Conservation (phyloP, 1,140 invertebrate species). For the Colletes latitarsis region DNA sequence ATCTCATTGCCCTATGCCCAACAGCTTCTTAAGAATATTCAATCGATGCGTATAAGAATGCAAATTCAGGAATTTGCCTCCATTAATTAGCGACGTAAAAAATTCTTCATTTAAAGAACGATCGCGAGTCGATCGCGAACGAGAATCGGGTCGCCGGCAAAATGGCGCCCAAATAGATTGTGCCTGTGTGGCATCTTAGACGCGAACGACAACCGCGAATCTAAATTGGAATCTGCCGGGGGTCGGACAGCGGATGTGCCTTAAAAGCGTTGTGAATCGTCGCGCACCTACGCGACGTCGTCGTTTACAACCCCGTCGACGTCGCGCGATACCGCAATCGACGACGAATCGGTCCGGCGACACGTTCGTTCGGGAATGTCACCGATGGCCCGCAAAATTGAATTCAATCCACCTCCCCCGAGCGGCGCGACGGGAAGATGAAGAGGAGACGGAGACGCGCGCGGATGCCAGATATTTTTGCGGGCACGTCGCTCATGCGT, state of each 20-base stretch:
- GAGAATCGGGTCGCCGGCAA: not conserved
- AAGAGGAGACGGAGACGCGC: slow-evolving; percentile 47
- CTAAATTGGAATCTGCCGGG: slow-evolving; percentile 70
- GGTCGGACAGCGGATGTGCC: not conserved
- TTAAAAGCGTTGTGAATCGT: slow-evolving; percentile 16
- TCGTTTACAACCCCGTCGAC: slow-evolving; percentile 3
- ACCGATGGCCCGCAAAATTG: slow-evolving; percentile 48
- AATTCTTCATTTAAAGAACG: too few species aligned
- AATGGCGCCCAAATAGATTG: slow-evolving; percentile 34
- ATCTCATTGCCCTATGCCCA: not conserved
- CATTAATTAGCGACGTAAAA: too few species aligned
- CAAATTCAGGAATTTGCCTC: too few species aligned
- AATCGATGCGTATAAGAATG: too few species aligned
- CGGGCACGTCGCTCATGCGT: slow-evolving; percentile 29
- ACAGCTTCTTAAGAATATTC: too few species aligned
- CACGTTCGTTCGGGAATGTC: slow-evolving; percentile 28
- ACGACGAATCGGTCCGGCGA: slow-evolving; percentile 33
- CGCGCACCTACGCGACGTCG: not conserved
- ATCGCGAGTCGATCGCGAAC: too few species aligned
- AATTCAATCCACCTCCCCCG: slow-evolving; percentile 4
- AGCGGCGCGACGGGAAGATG: slow-evolving; percentile 53
- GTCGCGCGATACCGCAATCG: not conserved
- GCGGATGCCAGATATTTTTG: slow-evolving; percentile 48
- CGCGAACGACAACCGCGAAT: slow-evolving; percentile 53
- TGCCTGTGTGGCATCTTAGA: slow-evolving; percentile 28